Base-by-base conservation (phyloP, 92 coral and sea anemone genomes). In the Siderastrea radians region DNA sequence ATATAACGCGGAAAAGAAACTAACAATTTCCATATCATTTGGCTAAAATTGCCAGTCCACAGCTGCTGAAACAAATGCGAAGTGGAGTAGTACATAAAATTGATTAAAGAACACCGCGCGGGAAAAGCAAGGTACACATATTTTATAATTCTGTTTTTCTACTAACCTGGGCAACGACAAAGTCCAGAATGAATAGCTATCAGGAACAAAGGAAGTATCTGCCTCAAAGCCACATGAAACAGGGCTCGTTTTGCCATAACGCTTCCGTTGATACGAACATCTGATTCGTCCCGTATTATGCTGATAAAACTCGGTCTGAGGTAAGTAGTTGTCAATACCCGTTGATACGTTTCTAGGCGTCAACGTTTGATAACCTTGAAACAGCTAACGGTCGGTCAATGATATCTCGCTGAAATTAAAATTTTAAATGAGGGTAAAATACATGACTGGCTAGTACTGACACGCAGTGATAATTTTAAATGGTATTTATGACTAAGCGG, bases 81-180 rank as follows among this genome's bases (percentile, higher is more conserved):
- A 61, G 17, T 16, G 16, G 6, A 5, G 16, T 61, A 12, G 19
- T 61, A 14, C 4, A 19, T 61, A 13, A 14, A 5, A 16, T 12
- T 61, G 17, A 61, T 61, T 13, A 4, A 16, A 53, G 57, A 5
- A 53, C 14, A 9, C 1, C 64, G 64, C 64, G 64, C 66, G 26
- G 15, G 66, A 12, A 16, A 61, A 53, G 10, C 38, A 26, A 0
- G 38, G 38, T 26, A 55, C 61, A 55, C 8, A 7, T 5, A 63
- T 9, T 3, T 63, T 4, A 3, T 63, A 63, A 15, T 12, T 9
- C 68, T 63, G 43, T 0, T 17, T 47, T 6, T 67, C 6, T 38
- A 44, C 57, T 44, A 14, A 81, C 86, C 86, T 55, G 86, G 86
- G 15, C 86, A 81, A 15, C 8, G 44, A 5, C 67, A 81, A 45